Evolutionary conservation across 1,140 invertebrate species (phyloP).

Genomic region (Pseudomyrmex gracilis): DNA sequence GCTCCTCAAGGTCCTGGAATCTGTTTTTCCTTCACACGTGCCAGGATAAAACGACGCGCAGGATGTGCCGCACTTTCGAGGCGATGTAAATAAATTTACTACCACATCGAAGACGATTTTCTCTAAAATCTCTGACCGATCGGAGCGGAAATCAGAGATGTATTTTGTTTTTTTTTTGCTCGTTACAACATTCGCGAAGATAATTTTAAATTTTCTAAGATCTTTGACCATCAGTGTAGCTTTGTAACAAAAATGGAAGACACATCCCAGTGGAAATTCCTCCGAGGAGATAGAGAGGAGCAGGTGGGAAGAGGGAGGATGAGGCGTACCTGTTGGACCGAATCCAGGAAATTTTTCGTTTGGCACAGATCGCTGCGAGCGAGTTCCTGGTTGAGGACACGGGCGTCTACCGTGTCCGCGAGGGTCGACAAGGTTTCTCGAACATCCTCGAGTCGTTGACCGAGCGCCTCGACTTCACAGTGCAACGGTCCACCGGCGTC

Average conservation of each 20-base stretch:
- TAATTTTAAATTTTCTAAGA: not conserved
- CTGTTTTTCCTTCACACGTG: conserved; percentile 41
- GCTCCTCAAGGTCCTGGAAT: conserved; percentile 9
- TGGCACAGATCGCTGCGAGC: conserved; percentile 86
- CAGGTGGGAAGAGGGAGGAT: not conserved
- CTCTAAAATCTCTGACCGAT: no score
- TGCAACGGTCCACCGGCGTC: conserved; percentile 89
- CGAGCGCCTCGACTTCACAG: conserved; percentile 92
- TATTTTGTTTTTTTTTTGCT: not conserved
- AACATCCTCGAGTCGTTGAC: conserved; percentile 91
- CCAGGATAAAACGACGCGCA: not conserved
- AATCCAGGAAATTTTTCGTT: conserved; percentile 87
- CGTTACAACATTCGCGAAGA: not conserved
- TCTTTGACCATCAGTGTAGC: not conserved
- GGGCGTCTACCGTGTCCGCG: conserved; percentile 90
- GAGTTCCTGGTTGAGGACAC: conserved; percentile 86
- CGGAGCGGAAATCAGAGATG: no score
- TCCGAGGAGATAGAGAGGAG: not conserved
- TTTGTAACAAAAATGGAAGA: not conserved
- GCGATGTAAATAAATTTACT: no score
- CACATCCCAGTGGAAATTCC: no score
- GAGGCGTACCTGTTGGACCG: conserved; percentile 87
- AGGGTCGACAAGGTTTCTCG: conserved; percentile 90
- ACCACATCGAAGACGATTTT: no score
- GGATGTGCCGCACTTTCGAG: not conserved